Evolutionary conservation across 2,797 vertebrate genomes (phyloP).

Genomic region (Netta rufina): DNA sequence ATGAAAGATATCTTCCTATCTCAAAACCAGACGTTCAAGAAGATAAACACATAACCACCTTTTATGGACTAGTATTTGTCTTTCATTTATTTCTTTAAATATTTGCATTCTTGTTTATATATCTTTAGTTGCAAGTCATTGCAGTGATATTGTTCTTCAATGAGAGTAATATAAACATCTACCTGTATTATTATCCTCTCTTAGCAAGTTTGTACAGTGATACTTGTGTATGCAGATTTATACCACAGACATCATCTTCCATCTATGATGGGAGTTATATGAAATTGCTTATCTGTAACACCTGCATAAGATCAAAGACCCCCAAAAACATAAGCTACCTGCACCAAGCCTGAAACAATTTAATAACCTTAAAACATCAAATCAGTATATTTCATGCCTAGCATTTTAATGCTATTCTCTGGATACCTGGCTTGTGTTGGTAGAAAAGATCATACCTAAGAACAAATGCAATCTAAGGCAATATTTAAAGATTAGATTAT

Average conservation of each 20-base stretch:
- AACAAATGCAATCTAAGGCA: conserved; percentile 60
- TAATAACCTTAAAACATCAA: conserved; percentile 44
- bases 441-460: conserved; percentile 55
- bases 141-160: conserved; percentile 16
- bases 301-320: conserved; percentile 32
- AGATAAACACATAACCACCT: conserved; percentile 18
- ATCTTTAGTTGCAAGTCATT: conserved; percentile 53
- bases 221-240: conserved; percentile 29
- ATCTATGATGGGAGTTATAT: not conserved
- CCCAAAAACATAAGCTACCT: conserved; percentile 42
- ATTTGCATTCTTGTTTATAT: conserved; percentile 7
- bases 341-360: conserved; percentile 42
- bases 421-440: conserved; percentile 38
- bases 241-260: conserved; percentile 1
- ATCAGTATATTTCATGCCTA: conserved; percentile 16
- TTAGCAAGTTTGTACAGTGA: conserved; percentile 15
- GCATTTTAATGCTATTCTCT: conserved; percentile 19
- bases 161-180: not conserved
- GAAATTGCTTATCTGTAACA: conserved; percentile 55
- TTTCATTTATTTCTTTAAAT: conserved; percentile 15
- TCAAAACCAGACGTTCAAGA: not conserved
- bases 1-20: not conserved
- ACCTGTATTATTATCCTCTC: not conserved
- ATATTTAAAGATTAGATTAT: conserved; percentile 64
- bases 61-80: not conserved